Base-by-base conservation (phyloP, 2,888 invertebrate species). In the Adelphocoris suturalis region DNA sequence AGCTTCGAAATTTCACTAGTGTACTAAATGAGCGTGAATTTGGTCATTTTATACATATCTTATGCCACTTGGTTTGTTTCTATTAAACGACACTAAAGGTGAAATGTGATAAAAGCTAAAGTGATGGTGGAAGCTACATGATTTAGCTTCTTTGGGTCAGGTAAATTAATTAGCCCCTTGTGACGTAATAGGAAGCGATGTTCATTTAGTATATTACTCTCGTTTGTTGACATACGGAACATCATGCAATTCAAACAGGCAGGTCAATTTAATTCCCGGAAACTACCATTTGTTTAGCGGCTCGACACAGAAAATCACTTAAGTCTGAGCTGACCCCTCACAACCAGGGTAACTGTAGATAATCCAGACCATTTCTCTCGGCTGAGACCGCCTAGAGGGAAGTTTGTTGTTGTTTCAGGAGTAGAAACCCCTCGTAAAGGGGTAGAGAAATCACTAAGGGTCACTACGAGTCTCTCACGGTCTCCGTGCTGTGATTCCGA, bases 281-380 rank as follows among this genome's bases (percentile, higher is more conserved):
- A 61, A 52, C 52, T 52, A 16, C 52, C 52, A 14, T 16, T 52
- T 52, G 61, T 61, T 61, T 61, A 19, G 16, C 19, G 9, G 61
- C 61, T 61, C 19, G 61, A 61, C 61, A 61, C n/a, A 61, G 61
- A 61, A 61, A 61, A 61, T 61, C 61, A 61, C 61, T 61, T 61
- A 61, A 61, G 61, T n/a, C 61, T 3, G 61, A 61, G 61, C 61
- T 61, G 61, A 61, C 61, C 61, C 61, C 61, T 9, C 3, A 19
- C 61, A n/a, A 19, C n/a, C 61, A n/a, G 61, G 61, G n/a, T 61
- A 61, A 61, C 61, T 61, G 19, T 7, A 61, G 61, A 61, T 61
- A 61, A 61, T 61, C 61, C 61, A 19, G 9, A 3, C 61, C 61
- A 61, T 61, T 61, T 61, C 61, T 61, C 61, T 52, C 19, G 61